A percentile compares a stretch with the other conserved stretches of the same genome.
Conservation (phyloP, 2,113 vertebrate genomes). For the Pteronura brasiliensis region DNA sequence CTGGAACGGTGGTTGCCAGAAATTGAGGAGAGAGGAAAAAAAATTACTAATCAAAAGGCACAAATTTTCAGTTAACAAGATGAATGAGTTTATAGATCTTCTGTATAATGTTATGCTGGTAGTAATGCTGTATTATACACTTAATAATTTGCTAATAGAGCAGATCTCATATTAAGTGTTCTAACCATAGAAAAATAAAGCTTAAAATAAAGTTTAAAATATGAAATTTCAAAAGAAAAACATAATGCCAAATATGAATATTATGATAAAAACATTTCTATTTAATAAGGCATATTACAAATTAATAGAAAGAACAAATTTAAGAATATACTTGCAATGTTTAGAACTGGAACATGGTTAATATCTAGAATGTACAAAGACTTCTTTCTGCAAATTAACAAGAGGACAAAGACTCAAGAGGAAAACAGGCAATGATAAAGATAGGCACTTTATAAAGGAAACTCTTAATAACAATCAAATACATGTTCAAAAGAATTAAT, state of each 20-base stretch:
- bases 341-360: not conserved
- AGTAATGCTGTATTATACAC: not conserved
- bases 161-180: not conserved
- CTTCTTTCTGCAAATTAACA: not conserved
- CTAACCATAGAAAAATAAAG: not conserved
- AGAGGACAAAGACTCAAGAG: not conserved
- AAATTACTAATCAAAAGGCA: not conserved
- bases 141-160: not conserved
- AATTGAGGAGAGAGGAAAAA: not conserved
- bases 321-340: not conserved
- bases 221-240: not conserved
- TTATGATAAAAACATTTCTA: not conserved
- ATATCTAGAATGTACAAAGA: not conserved
- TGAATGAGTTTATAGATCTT: not conserved
- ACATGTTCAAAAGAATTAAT: not conserved
- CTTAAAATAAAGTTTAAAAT: not conserved
- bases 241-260: not conserved
- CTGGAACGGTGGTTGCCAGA: not conserved
- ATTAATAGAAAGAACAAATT: not conserved
- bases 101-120: not conserved
- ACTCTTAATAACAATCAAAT: not conserved
- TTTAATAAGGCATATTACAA: not conserved
- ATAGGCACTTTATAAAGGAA: not conserved
- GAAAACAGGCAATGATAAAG: not conserved
- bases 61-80: not conserved